phyloP scores from a whole-genome alignment of 2,797 vertebrate genomes.

The Phyllotis vaccarum region DNA sequence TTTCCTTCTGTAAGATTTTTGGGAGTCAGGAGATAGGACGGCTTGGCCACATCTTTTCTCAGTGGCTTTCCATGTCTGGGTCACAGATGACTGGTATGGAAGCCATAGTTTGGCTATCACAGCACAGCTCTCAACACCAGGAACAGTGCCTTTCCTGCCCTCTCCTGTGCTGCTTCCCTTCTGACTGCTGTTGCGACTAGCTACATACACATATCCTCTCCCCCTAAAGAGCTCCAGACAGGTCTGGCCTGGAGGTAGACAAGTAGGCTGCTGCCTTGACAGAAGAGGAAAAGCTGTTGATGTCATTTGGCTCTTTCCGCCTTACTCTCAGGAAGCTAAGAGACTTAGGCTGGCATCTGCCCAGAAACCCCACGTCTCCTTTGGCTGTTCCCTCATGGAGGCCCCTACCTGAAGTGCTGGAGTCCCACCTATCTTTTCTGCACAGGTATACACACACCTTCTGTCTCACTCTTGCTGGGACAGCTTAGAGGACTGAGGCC shows the following conservation, averaged over 20 bases:
- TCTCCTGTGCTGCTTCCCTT: conserved; percentile 76
- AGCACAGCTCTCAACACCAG: conserved; percentile 65
- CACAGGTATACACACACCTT: accelerated
- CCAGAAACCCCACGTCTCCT: not conserved
- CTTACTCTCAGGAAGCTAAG: conserved; percentile 57
- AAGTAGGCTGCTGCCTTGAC: not conserved
- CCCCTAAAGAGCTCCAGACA: not conserved
- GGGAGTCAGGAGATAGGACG: not conserved
- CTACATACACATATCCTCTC: conserved; percentile 11
- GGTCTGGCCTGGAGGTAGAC: not conserved
- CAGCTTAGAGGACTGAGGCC: conserved; percentile 31
- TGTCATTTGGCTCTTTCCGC: conserved; percentile 57
- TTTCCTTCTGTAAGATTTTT: conserved; percentile 1
- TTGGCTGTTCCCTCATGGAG: not conserved
- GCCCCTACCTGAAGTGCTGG: not conserved
- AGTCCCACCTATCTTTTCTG: not conserved
- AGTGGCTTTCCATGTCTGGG: not conserved
- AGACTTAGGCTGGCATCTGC: conserved; percentile 39
- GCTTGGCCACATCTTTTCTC: conserved; percentile 1
- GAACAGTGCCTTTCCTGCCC: conserved; percentile 83
- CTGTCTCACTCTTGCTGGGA: not conserved
- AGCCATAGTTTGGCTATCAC: not conserved
- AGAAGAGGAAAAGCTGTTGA: conserved; percentile 53
- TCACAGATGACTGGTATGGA: conserved; percentile 8
- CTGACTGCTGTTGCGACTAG: conserved; percentile 38